A percentile compares a stretch with the other conserved stretches of the same genome.
These are phyloP conservation scores for Euplexia lucipara DNA, from an alignment of 2,888 invertebrate genomes.

Conservation along the genomic window DNA sequence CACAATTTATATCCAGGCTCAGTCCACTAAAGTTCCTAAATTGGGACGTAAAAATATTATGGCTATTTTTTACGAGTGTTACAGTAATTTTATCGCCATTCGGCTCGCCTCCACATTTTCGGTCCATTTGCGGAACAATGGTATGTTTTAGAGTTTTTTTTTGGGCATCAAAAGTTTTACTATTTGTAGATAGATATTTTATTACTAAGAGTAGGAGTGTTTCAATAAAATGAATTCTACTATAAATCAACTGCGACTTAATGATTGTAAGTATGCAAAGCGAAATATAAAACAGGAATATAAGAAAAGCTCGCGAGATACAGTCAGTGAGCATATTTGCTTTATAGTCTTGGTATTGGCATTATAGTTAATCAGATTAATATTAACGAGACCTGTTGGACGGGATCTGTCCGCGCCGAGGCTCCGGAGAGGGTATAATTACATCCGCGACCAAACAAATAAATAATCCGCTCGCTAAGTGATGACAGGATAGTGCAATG, in stretches of 20 bases:
- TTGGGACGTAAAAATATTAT: slow-evolving; percentile 67
- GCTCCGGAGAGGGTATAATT: slow-evolving; percentile 82
- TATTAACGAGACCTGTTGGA: slow-evolving; percentile 81
- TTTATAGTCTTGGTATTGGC: slow-evolving; percentile 69
- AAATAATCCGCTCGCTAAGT: slow-evolving; percentile 79
- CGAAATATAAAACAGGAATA: slow-evolving; percentile 41
- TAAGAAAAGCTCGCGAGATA: slow-evolving; percentile 40
- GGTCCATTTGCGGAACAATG: slow-evolving; percentile 64
- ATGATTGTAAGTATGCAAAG: slow-evolving; percentile 46
- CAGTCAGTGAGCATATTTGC: slow-evolving; percentile 50
- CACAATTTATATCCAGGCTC: slow-evolving; percentile 53
- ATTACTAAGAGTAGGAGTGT: slow-evolving; percentile 37
- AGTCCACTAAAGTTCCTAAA: slow-evolving; percentile 59
- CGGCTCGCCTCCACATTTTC: slow-evolving; percentile 63
- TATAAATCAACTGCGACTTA: slow-evolving; percentile 41
- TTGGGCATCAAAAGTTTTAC: slow-evolving; percentile 61
- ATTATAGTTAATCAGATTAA: slow-evolving; percentile 85
- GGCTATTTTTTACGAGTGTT: slow-evolving; percentile 65
- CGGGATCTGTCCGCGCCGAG: slow-evolving; percentile 72
- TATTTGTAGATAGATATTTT: slow-evolving; percentile 61
- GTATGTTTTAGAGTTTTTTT: slow-evolving; percentile 58
- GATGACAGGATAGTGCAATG: slow-evolving; percentile 77
- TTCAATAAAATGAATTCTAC: slow-evolving; percentile 44
- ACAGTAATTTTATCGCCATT: slow-evolving; percentile 68
- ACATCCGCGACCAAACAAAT: slow-evolving; percentile 82